Base-by-base conservation (phyloP, 2,113 vertebrate genomes). In the Emydocephalus ijimae region DNA sequence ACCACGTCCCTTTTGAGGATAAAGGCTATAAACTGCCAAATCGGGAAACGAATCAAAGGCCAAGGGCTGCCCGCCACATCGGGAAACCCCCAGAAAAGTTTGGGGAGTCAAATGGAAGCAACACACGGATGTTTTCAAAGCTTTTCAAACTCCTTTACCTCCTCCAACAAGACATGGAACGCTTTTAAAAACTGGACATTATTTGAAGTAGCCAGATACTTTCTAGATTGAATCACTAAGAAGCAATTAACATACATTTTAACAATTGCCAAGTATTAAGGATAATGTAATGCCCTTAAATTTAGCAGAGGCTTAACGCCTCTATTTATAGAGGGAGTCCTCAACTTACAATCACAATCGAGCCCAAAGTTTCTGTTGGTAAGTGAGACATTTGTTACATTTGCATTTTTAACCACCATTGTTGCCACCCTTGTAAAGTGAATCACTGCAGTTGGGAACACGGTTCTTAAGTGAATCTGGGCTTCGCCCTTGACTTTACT, bases 261-360 rank as follows among this genome's bases (percentile, higher is more conserved):
- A 18, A 34, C 64, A 50, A 34, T 74, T 5, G 64, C 6, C n/a
- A 7, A 74, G 64, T 18, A 18, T 74, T 74, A 15, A 34, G n/a
- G n/a, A 34, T 34, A 34, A 74, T 18, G 5, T 34, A 5, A 74
- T 14, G 14, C 64, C 64, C 15, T 34, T 74, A 74, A 6, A 74
- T 34, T 34, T 7, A 34, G n/a, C 64, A 7, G n/a, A 74, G n/a
- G 64, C 14, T 74, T 34, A 74, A 74, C n/a, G 34, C n/a, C 12
- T 69, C 29, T n/a, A 5, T 74, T 29, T 29, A 23, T 29, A 29
- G 1, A 64, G 10, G 59, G 9, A 4, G 3, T 12, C 10, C 59
- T 2, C 7, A 10, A 4, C 26, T 29, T 29, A 64, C 59, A 1
- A 64, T 11, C 26, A 21, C 10, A 4, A 26, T 1, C 0, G 1